These are phyloP conservation scores for Myiagra hebetior DNA, from an alignment of 2,113 vertebrate species.

Conservation along the genomic window DNA sequence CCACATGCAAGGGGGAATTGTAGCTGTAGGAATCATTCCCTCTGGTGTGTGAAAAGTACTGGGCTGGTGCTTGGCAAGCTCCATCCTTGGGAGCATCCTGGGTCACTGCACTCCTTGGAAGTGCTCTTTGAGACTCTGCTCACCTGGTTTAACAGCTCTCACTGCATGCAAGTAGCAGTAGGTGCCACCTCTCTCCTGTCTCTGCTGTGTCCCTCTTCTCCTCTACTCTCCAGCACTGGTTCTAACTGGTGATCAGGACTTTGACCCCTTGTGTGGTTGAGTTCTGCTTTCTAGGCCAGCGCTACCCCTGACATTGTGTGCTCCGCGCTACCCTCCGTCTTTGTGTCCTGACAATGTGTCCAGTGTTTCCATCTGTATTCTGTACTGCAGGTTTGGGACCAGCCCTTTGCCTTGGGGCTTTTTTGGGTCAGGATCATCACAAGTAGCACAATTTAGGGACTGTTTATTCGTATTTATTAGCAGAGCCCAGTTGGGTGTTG, in stretches of 20 bases:
- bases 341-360: neutral
- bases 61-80: constrained; percentile 4
- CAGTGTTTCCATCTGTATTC: constrained; percentile 43
- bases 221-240: constrained; percentile 2
- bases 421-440: neutral
- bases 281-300: constrained; percentile 60
- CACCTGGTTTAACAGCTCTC: constrained; percentile 59
- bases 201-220: constrained; percentile 14
- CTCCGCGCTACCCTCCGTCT: neutral
- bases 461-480: neutral
- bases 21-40: neutral
- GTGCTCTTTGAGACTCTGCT: constrained; percentile 27
- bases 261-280: neutral
- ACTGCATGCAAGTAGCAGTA: constrained; percentile 75
- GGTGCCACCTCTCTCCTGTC: constrained; percentile 16
- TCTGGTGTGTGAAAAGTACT: neutral
- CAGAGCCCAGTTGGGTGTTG: neutral
- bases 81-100: neutral
- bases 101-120: neutral
- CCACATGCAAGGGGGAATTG: neutral
- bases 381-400: constrained; percentile 32
- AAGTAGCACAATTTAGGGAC: neutral
- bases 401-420: neutral
- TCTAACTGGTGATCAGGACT: neutral
- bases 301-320: neutral